These are phyloP conservation scores for Acomys russatus DNA, from an alignment of 2,797 vertebrate genomes.

Conservation along the genomic window DNA sequence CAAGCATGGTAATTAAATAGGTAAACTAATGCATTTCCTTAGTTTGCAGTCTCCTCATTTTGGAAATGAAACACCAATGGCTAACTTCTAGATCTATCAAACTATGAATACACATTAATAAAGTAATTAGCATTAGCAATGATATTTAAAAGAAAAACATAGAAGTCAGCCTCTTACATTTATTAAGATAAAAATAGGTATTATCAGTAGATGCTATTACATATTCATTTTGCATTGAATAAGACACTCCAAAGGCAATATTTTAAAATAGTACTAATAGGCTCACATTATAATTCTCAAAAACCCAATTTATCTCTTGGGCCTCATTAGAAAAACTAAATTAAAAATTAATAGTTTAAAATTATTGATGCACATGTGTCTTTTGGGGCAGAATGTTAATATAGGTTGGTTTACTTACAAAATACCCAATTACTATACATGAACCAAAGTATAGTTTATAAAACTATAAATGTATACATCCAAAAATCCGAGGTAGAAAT, in stretches of 20 bases:
- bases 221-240: background rate
- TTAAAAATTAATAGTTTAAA: conserved; percentile 45
- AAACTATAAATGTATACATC: background rate
- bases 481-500: background rate
- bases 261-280: background rate
- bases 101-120: background rate
- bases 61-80: background rate
- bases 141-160: background rate
- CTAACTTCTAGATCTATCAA: background rate
- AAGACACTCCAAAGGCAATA: background rate
- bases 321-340: background rate
- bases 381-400: background rate
- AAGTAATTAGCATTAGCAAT: background rate
- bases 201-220: background rate
- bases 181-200: background rate
- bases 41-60: background rate
- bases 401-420: background rate
- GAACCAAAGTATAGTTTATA: background rate
- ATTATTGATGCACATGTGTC: conserved; percentile 22
- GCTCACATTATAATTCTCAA: background rate
- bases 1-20: background rate
- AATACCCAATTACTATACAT: background rate
- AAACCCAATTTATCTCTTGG: background rate
- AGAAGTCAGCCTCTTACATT: background rate
- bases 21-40: background rate